Evolutionary conservation across 2,113 vertebrate genomes (phyloP).

Genomic region (Zapornia atra): DNA sequence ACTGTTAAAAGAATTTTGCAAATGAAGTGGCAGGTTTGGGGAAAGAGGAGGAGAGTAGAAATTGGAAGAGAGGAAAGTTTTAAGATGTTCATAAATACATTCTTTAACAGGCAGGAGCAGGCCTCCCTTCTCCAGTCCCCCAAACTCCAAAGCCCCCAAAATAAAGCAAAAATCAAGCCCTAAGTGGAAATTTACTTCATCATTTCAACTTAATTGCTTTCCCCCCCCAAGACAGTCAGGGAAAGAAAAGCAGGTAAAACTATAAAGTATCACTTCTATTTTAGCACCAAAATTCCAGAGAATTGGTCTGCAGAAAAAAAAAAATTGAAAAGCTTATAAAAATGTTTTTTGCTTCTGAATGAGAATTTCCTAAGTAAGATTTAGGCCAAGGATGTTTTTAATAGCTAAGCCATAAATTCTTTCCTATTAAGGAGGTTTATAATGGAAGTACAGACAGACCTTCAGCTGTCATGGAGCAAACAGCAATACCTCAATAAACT

Average conservation of each 20-base stretch:
- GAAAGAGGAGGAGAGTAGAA: neutral
- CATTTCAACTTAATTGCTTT: neutral
- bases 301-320: neutral
- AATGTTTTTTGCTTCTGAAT: neutral
- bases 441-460: neutral
- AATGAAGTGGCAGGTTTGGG: neutral
- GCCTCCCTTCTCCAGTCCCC: neutral
- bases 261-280: neutral
- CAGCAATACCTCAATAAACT: neutral
- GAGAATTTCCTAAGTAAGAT: neutral
- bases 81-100: neutral
- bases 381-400: neutral
- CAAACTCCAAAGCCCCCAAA: neutral
- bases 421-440: neutral
- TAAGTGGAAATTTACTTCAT: neutral
- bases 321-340: neutral
- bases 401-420: neutral
- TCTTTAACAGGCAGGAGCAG: neutral
- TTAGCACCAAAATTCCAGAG: neutral
- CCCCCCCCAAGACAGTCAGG: neutral
- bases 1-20: neutral
- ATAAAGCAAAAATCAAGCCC: neutral
- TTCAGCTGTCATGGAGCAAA: neutral
- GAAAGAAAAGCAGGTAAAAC: neutral
- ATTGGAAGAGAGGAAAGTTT: neutral